A percentile compares a stretch with the other conserved stretches of the same genome.
Evolutionary conservation across 2,797 vertebrate genomes (phyloP).

Genomic region (Picus viridis): DNA sequence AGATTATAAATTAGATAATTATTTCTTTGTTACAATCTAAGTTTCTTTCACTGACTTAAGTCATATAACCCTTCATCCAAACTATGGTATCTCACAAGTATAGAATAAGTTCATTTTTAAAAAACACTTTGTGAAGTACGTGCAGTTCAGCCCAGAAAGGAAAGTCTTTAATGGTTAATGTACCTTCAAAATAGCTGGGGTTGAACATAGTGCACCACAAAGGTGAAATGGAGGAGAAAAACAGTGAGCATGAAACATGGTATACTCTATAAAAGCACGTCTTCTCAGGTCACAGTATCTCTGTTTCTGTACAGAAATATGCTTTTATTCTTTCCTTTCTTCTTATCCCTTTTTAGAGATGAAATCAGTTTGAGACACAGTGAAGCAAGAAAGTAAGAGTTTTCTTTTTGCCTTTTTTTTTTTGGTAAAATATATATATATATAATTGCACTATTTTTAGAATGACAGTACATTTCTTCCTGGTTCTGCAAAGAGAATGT

Average conservation of each 20-base stretch:
- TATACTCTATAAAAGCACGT: slow-evolving; percentile 3
- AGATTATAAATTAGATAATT: neutral
- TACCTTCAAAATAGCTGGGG: slow-evolving; percentile 9
- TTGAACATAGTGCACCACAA: slow-evolving; percentile 31
- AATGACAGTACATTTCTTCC: neutral
- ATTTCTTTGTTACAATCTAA: neutral
- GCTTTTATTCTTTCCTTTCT: slow-evolving; percentile 1
- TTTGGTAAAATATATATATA: no score
- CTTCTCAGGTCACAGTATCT: slow-evolving; percentile 3
- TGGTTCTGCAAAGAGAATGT: neutral
- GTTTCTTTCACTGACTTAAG: neutral
- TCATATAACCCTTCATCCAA: neutral
- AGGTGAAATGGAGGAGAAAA: slow-evolving; percentile 57
- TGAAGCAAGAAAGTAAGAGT: neutral
- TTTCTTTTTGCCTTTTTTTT: neutral
- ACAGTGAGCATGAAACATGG: slow-evolving; percentile 25
- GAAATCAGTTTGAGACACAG: neutral
- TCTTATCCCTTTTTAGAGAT: neutral
- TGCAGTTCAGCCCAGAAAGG: slow-evolving; percentile 16
- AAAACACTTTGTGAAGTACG: slow-evolving; percentile 58
- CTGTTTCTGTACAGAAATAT: neutral
- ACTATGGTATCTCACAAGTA: neutral
- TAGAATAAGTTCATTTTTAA: slow-evolving; percentile 54
- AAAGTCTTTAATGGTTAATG: slow-evolving; percentile 53
- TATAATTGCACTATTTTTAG: neutral